Evolutionary conservation across 1,140 invertebrate species (phyloP).

Genomic region (Physella acuta): DNA sequence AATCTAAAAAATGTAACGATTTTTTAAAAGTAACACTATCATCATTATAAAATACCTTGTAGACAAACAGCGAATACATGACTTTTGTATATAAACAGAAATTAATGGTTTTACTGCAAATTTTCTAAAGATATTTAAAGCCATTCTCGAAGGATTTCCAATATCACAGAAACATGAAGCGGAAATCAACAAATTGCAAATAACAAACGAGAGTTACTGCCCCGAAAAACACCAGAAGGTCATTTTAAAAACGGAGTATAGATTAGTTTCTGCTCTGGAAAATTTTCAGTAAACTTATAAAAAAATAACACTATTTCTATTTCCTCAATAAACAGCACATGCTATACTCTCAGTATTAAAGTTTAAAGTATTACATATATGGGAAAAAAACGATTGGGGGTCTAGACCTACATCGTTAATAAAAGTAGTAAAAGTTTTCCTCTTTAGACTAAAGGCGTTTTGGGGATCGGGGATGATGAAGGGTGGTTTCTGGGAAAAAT

Average conservation of each 20-base stretch:
- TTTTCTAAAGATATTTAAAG: neutral
- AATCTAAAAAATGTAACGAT: no score
- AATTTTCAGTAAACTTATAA: neutral
- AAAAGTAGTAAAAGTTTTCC: no score
- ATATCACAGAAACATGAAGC: neutral
- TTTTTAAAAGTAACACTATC: no score
- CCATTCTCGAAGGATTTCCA: neutral
- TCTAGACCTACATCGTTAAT: no score
- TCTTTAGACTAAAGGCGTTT: no score
- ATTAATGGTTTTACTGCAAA: neutral
- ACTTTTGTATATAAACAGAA: slow-evolving; percentile 5
- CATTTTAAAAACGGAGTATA: neutral
- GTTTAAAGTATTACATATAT: no score
- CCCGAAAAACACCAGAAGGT: neutral
- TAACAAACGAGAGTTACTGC: neutral
- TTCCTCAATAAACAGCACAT: neutral
- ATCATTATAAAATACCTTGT: slow-evolving; percentile 17
- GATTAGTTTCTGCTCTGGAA: neutral
- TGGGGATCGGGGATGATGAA: no score
- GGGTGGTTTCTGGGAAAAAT: no score
- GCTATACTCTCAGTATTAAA: neutral
- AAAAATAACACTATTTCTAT: neutral
- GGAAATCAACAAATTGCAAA: neutral
- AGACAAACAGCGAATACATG: slow-evolving; percentile 14
- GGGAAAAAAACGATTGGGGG: no score